These are phyloP conservation scores for Toxotes lorentzi DNA, from an alignment of 2,797 vertebrate species.

Conservation along the genomic window DNA sequence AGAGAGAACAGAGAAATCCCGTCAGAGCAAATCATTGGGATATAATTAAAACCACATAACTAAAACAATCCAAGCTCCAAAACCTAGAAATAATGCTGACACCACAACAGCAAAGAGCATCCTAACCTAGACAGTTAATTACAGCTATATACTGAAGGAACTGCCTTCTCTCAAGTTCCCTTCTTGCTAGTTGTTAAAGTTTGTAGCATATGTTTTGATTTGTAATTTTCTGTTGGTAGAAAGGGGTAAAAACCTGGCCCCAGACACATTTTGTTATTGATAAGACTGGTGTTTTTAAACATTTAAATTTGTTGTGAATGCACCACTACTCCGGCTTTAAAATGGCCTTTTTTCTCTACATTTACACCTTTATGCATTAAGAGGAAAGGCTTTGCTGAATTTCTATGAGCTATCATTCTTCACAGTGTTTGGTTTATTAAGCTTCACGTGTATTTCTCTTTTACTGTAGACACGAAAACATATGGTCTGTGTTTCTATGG, in stretches of 20 bases:
- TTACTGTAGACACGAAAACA: slow-evolving; percentile 41
- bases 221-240: slow-evolving; percentile 3
- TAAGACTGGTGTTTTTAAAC: not conserved
- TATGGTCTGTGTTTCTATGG: slow-evolving; percentile 78
- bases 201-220: not conserved
- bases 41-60: slow-evolving; percentile 27
- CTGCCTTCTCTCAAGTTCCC: not conserved
- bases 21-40: not conserved
- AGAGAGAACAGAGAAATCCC: not conserved
- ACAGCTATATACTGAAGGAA: not conserved
- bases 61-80: slow-evolving; percentile 22
- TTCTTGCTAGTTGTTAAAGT: not conserved
- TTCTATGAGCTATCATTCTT: not conserved
- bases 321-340: too few relatives aligned
- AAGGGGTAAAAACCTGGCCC: not conserved
- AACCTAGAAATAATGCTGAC: slow-evolving; percentile 1
- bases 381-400: not conserved
- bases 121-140: slow-evolving; percentile 6
- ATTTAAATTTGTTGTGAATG: too few relatives aligned
- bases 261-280: not conserved
- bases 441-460: slow-evolving; percentile 12
- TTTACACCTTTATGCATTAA: not conserved
- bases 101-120: not conserved
- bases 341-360: not conserved
- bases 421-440: slow-evolving; percentile 21